These are phyloP conservation scores for Picathartes gymnocephalus DNA, from an alignment of 2,113 vertebrate species.

Conservation along the genomic window DNA sequence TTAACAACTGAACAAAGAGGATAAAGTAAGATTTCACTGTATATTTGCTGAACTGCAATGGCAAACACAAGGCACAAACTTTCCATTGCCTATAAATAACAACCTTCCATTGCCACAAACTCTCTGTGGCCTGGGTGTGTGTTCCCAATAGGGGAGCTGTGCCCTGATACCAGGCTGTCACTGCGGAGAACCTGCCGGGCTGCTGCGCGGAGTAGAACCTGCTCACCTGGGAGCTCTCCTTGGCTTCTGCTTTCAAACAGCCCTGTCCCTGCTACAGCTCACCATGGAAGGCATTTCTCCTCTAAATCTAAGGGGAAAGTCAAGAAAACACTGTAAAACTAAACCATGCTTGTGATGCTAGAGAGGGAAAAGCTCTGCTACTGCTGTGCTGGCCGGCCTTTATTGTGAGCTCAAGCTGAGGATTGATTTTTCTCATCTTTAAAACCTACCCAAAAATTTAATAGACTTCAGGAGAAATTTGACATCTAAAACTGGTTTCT, in stretches of 20 bases:
- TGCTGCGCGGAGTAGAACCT: not conserved
- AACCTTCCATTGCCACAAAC: not conserved
- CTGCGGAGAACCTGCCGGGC: not conserved
- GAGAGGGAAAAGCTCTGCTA: not conserved
- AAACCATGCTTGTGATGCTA: fast-evolving
- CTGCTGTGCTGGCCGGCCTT: not conserved
- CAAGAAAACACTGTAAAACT: not conserved
- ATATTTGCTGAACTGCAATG: not conserved
- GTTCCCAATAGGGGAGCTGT: not conserved
- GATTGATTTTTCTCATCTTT: not conserved
- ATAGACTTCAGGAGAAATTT: not conserved
- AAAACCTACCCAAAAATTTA: not conserved
- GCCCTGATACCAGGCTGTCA: not conserved
- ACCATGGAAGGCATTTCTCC: not conserved
- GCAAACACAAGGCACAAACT: not conserved
- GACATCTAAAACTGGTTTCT: not conserved
- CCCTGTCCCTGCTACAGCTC: not conserved
- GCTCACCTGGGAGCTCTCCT: fast-evolving
- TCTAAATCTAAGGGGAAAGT: not conserved
- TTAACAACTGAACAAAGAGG: not conserved
- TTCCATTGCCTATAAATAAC: not conserved
- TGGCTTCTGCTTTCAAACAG: not conserved
- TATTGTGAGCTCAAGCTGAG: not conserved
- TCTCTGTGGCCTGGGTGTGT: not conserved
- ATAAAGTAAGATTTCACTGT: not conserved